phyloP scores from a whole-genome alignment of 2,797 vertebrate genomes.

The Helicolenus hilgendorfi region DNA sequence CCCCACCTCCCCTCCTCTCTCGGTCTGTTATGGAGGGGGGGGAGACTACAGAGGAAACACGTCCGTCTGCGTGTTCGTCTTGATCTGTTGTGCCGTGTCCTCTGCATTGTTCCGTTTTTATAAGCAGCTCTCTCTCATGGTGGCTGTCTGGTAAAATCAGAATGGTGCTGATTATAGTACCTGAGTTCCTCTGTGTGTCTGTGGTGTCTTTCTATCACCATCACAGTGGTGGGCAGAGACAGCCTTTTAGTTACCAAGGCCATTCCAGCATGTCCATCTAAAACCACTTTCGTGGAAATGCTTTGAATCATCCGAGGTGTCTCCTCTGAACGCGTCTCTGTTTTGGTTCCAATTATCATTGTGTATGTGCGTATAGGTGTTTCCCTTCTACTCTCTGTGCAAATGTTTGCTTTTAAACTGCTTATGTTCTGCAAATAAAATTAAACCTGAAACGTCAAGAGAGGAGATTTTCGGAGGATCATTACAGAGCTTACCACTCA shows the following conservation, averaged over 20 bases:
- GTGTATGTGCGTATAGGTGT: neutral
- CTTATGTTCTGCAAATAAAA: neutral
- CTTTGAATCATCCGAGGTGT: neutral
- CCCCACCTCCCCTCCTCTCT: neutral
- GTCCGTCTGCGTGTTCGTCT: constrained; percentile 21
- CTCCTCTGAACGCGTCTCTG: neutral
- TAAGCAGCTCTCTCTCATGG: constrained; percentile 5
- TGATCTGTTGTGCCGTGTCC: constrained; percentile 13
- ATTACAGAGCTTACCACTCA: constrained; percentile 8
- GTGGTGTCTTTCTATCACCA: constrained; percentile 11
- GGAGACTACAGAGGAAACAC: constrained; percentile 23
- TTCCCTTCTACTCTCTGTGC: neutral
- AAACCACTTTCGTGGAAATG: constrained; percentile 5
- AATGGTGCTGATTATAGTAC: neutral
- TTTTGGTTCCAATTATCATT: neutral
- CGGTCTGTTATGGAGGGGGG: neutral
- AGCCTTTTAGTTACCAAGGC: constrained; percentile 26
- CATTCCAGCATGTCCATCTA: constrained; percentile 20
- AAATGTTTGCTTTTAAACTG: neutral
- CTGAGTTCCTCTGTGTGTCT: neutral
- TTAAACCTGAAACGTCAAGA: constrained; percentile 15
- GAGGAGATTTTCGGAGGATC: constrained; percentile 6
- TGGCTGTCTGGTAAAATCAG: constrained; percentile 1
- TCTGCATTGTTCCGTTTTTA: constrained; percentile 16
- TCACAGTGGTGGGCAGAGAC: constrained; percentile 29